These are phyloP conservation scores for Zosterops pallidus DNA, from an alignment of 2,113 vertebrate species.

Conservation along the genomic window DNA sequence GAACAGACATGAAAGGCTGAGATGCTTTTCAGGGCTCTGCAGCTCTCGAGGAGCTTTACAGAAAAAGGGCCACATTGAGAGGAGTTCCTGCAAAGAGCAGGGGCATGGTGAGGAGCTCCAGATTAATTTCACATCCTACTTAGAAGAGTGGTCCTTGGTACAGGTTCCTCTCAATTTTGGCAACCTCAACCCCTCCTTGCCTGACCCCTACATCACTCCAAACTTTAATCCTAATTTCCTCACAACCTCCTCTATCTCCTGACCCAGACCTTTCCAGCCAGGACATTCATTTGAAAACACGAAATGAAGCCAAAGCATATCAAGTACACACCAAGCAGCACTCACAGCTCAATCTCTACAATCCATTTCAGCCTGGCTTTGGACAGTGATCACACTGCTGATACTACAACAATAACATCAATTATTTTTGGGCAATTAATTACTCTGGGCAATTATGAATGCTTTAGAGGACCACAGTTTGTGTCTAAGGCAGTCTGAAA, in stretches of 20 bases:
- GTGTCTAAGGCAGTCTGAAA: background rate
- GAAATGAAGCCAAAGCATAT: background rate
- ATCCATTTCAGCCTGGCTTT: background rate
- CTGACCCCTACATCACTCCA: background rate
- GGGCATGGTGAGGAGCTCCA: background rate
- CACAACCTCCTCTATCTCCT: background rate
- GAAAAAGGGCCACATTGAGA: background rate
- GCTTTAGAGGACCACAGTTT: background rate
- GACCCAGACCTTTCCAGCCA: background rate
- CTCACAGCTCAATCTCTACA: background rate
- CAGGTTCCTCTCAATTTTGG: background rate
- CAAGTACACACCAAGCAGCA: background rate
- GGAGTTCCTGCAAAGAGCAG: background rate
- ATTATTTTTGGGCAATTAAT: no score
- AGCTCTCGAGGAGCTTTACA: background rate
- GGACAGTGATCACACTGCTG: background rate
- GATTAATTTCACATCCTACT: background rate
- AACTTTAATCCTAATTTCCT: background rate
- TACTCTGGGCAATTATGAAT: background rate
- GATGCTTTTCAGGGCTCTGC: background rate
- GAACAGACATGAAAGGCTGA: background rate
- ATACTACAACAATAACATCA: background rate
- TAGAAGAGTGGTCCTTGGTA: background rate
- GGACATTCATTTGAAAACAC: background rate
- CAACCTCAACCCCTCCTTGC: background rate